Percentiles rank a stretch among this genome's conserved stretches.
Evolutionary conservation across 2,888 invertebrate genomes (phyloP).

Genomic region (Branchellion lobata): DNA sequence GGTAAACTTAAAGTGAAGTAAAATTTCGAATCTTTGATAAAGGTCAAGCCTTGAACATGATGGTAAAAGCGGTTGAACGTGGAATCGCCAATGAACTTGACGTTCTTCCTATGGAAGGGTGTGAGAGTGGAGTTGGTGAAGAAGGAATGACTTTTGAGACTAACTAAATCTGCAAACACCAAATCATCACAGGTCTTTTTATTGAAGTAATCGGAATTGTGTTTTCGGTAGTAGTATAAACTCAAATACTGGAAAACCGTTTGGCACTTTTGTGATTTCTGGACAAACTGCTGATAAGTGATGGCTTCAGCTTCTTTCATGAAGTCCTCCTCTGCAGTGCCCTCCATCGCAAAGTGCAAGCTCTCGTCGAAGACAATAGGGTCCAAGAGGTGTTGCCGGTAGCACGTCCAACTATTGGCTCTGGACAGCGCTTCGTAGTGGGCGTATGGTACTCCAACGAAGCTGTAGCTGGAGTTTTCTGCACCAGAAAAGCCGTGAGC

Average conservation of each 20-base stretch:
- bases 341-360: conserved; percentile 52
- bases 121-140: not conserved
- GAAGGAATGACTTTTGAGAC: conserved; percentile 45
- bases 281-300: conserved; percentile 36
- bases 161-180: conserved; percentile 41
- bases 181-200: conserved; percentile 36
- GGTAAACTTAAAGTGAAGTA: conserved; percentile 40
- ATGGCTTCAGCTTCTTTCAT: conserved; percentile 34
- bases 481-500: conserved; percentile 53
- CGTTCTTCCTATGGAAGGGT: conserved; percentile 30
- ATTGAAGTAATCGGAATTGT: conserved; percentile 18
- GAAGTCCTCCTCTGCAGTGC: conserved; percentile 40
- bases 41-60: conserved; percentile 40
- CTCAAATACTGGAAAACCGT: conserved; percentile 47
- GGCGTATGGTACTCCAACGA: conserved; percentile 51
- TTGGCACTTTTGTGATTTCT: conserved; percentile 2
- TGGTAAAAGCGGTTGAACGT: conserved; percentile 31
- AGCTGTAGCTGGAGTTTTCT: conserved; percentile 52
- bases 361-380: conserved; percentile 50
- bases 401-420: conserved; percentile 52
- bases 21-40: conserved; percentile 21
- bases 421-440: conserved; percentile 43
- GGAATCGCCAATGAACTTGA: conserved; percentile 46
- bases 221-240: conserved; percentile 47
- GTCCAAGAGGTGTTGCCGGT: conserved; percentile 52